These are phyloP conservation scores for Brotula barbata DNA, from an alignment of 2,797 vertebrate genomes.

Conservation along the genomic window DNA sequence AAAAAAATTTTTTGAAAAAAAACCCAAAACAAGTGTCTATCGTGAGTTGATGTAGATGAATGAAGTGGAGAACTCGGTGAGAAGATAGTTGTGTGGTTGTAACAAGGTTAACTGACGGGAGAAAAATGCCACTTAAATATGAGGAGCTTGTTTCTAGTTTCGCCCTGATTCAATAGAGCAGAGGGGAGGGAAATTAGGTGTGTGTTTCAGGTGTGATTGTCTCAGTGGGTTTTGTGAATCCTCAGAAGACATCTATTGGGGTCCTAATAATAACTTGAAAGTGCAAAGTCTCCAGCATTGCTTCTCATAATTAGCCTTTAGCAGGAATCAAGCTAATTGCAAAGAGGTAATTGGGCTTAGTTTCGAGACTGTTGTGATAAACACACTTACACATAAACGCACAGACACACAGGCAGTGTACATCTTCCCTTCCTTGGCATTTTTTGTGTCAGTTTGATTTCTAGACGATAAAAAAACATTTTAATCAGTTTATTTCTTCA, in stretches of 20 bases:
- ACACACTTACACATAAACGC: slow-evolving; percentile 26
- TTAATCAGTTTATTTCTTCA: slow-evolving; percentile 73
- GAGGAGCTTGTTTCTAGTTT: slow-evolving; percentile 63
- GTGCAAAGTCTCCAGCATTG: slow-evolving; percentile 76
- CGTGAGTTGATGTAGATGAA: slow-evolving; percentile 29
- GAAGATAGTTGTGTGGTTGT: slow-evolving; percentile 46
- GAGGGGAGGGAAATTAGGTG: slow-evolving; percentile 77
- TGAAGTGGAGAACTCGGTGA: slow-evolving; percentile 39
- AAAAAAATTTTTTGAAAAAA: slow-evolving; percentile 39
- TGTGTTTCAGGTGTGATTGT: slow-evolving; percentile 80
- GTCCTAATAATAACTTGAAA: slow-evolving; percentile 88
- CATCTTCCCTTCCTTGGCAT: slow-evolving; percentile 66
- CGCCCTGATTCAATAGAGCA: slow-evolving; percentile 62
- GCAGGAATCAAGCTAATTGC: slow-evolving; percentile 83
- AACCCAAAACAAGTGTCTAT: slow-evolving; percentile 24
- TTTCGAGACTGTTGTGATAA: slow-evolving; percentile 68
- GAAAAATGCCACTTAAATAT: slow-evolving; percentile 69
- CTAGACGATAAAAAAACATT: slow-evolving; percentile 70
- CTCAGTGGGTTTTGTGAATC: slow-evolving; percentile 70
- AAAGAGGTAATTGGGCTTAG: slow-evolving; percentile 80
- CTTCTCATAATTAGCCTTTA: slow-evolving; percentile 83
- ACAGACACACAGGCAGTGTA: slow-evolving; percentile 36
- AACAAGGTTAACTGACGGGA: slow-evolving; percentile 70
- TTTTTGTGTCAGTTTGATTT: slow-evolving; percentile 83
- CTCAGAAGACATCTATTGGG: slow-evolving; percentile 76